A percentile compares a stretch with the other conserved stretches of the same genome.
Evolutionary conservation across 2,113 vertebrate species (phyloP).

Genomic region (Myrmecophaga tridactyla): DNA sequence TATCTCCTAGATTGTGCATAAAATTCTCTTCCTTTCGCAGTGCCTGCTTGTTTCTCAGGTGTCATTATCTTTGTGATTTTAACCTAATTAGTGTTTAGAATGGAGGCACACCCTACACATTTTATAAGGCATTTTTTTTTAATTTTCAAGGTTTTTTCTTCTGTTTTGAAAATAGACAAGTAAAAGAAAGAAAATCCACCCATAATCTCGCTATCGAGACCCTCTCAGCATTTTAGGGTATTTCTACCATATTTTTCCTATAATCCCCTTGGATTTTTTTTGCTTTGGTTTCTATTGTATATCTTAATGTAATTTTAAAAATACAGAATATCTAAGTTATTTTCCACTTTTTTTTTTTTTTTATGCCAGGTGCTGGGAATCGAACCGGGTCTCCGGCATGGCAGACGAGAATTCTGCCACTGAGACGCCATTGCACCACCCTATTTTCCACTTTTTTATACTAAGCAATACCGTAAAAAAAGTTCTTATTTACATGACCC

Average conservation of each 20-base stretch:
- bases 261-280: neutral
- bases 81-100: neutral
- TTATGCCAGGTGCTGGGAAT: no score
- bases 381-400: no score
- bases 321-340: neutral
- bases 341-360: no score
- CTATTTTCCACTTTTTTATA: neutral
- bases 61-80: neutral
- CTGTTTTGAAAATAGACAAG: neutral
- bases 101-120: neutral
- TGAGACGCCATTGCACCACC: no score
- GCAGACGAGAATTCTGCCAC: no score
- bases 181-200: neutral
- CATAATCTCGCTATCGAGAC: neutral
- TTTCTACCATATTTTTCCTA: conserved; percentile 15
- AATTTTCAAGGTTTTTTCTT: neutral
- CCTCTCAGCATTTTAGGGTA: neutral
- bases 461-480: neutral
- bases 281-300: conserved; percentile 11
- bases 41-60: neutral
- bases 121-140: neutral
- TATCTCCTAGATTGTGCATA: neutral
- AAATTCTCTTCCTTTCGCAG: neutral
- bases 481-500: neutral
- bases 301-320: neutral